Percentiles rank a stretch among this genome's conserved stretches.
phyloP scores from a whole-genome alignment of 2,888 invertebrate species.

The Microctonus brassicae region DNA sequence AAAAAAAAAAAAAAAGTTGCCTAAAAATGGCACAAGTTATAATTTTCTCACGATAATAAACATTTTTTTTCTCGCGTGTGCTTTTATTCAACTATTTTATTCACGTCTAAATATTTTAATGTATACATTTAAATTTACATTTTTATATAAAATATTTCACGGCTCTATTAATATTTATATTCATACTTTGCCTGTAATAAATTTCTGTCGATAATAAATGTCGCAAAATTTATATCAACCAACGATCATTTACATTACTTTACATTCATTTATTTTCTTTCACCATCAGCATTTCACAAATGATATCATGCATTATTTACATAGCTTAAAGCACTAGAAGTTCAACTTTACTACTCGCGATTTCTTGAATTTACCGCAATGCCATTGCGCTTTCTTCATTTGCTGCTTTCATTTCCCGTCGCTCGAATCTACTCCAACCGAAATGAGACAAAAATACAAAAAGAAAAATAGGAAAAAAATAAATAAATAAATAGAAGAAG shows the following conservation, averaged over 20 bases:
- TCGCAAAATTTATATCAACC: too few species aligned
- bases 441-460: neutral
- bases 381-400: constrained; percentile 29
- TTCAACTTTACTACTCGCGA: neutral
- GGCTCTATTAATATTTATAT: too few species aligned
- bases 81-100: too few species aligned
- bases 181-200: too few species aligned
- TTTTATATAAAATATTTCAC: too few species aligned
- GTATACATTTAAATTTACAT: too few species aligned
- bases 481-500: neutral
- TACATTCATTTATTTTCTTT: constrained; percentile 28
- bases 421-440: neutral
- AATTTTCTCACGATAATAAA: too few species aligned
- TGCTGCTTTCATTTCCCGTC: constrained; percentile 16
- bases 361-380: constrained; percentile 33
- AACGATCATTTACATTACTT: neutral
- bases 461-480: neutral
- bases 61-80: too few species aligned
- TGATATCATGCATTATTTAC: constrained; percentile 56
- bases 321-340: constrained; percentile 43
- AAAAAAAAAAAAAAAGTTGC: too few species aligned
- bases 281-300: constrained; percentile 42
- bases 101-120: too few species aligned
- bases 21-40: too few species aligned
- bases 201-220: too few species aligned